Evolutionary conservation across 2,797 vertebrate species (phyloP).

Genomic region (Triplophysa yarkandensis): DNA sequence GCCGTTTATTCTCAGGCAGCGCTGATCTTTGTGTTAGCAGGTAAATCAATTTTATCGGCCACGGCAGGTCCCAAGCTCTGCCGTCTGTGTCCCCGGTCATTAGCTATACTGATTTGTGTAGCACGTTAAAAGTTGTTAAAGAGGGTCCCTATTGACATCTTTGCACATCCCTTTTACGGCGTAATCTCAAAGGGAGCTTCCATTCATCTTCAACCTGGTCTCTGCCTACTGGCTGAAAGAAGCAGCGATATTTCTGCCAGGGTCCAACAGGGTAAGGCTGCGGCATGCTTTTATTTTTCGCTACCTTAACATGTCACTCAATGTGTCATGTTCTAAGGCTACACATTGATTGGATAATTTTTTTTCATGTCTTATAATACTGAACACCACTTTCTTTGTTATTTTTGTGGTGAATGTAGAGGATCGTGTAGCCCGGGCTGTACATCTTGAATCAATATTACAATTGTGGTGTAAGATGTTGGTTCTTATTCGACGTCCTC

Average conservation of each 20-base stretch:
- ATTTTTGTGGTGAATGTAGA: not conserved
- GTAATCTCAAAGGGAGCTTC: conserved; percentile 51
- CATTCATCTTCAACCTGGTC: conserved; percentile 54
- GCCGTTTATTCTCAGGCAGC: not conserved
- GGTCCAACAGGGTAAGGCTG: conserved; percentile 4
- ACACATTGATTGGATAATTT: too few species aligned
- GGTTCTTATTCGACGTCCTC: not conserved
- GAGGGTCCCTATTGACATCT: conserved; percentile 60
- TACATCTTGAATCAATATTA: not conserved
- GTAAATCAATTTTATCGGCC: conserved; percentile 57
- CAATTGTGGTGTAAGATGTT: not conserved
- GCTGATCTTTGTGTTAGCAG: conserved; percentile 44
- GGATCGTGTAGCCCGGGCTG: not conserved
- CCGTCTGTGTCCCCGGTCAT: conserved; percentile 54
- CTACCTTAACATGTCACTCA: conserved; percentile 5
- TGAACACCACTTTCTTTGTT: not conserved
- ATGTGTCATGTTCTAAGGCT: not conserved
- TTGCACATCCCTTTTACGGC: conserved; percentile 50
- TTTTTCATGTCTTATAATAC: too few species aligned
- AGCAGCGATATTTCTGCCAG: conserved; percentile 46
- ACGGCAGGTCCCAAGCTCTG: conserved; percentile 37
- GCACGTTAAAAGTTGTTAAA: conserved; percentile 57
- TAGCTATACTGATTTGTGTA: conserved; percentile 63
- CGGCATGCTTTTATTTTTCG: conserved; percentile 3
- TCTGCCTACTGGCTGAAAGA: conserved; percentile 13